phyloP scores from a whole-genome alignment of 2,888 invertebrate species.

The Tricholauxania praeusta region DNA sequence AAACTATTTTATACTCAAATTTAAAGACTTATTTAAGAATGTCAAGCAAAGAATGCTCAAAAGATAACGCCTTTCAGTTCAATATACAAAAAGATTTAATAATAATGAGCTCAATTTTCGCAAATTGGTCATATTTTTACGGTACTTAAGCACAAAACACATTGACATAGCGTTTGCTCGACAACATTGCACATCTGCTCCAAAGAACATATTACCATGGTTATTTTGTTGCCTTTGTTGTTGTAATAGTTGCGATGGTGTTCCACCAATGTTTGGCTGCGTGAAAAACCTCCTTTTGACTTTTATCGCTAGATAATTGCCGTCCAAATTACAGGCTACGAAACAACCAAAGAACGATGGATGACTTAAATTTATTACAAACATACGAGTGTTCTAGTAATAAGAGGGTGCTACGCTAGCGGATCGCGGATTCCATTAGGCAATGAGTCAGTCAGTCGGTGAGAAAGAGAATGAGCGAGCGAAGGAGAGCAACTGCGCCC shows the following conservation, averaged over 20 bases:
- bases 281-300: slow-evolving; percentile 54
- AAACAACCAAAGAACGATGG: slow-evolving; percentile 41
- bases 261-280: slow-evolving; percentile 13
- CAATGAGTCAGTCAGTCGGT: slow-evolving; percentile 33
- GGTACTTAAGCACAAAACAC: background rate
- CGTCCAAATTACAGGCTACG: slow-evolving; percentile 58
- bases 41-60: too few relatives aligned
- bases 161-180: background rate
- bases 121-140: slow-evolving; percentile 27
- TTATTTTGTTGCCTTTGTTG: too few relatives aligned
- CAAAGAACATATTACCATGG: background rate
- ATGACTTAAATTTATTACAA: slow-evolving; percentile 49
- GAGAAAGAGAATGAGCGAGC: background rate
- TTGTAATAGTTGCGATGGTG: background rate
- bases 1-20: too few relatives aligned
- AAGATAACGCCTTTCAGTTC: too few relatives aligned
- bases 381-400: slow-evolving; percentile 39
- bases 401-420: slow-evolving; percentile 44
- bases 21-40: too few relatives aligned
- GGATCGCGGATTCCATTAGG: slow-evolving; percentile 35
- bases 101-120: background rate
- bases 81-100: too few relatives aligned
- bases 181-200: slow-evolving; percentile 16
- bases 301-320: slow-evolving; percentile 64
- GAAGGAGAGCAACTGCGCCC: background rate